Conservation (phyloP, 2,888 invertebrate genomes). For the Tetrapedia diversipes region DNA sequence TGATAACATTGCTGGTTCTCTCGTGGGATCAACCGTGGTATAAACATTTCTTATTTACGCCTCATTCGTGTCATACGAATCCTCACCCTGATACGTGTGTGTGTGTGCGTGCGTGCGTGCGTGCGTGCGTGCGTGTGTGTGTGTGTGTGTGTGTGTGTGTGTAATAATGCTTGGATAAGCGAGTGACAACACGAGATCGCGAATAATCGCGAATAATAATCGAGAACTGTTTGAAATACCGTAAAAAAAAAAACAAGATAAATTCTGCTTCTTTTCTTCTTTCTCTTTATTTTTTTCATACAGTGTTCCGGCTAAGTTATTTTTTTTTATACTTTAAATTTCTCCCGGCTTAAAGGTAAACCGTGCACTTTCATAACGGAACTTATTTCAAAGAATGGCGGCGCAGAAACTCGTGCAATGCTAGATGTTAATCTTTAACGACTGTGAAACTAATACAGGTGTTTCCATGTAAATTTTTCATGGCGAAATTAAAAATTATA, state of each 20-base stretch:
- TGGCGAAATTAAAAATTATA: conserved; percentile 11
- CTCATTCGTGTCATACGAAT: not conserved
- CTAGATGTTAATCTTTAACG: conserved; percentile 6
- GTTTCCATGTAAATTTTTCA: conserved; percentile 8
- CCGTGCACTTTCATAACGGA: conserved; percentile 6
- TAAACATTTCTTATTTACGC: conserved; percentile 15
- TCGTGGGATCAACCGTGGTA: not conserved
- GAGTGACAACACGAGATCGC: too few relatives aligned
- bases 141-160: too few relatives aligned
- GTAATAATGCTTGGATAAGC: too few relatives aligned
- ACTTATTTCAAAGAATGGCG: conserved; percentile 8
- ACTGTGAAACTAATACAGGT: conserved; percentile 6
- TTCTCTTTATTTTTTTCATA: not conserved
- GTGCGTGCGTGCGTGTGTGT: too few relatives aligned
- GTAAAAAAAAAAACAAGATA: too few relatives aligned
- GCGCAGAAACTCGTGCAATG: conserved; percentile 7
- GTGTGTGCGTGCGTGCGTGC: too few relatives aligned
- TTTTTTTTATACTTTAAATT: not conserved
- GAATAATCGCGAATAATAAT: too few relatives aligned
- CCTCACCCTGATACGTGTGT: too few relatives aligned
- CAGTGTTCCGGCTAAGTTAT: not conserved
- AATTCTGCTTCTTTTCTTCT: too few relatives aligned
- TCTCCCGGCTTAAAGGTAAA: not conserved
- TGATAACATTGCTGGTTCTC: conserved; percentile 33
- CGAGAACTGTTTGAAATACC: too few relatives aligned